Percentiles rank a stretch among this genome's conserved stretches.
These are phyloP conservation scores for Rhamnusium bicolor DNA, from an alignment of 2,888 invertebrate species.

Conservation along the genomic window DNA sequence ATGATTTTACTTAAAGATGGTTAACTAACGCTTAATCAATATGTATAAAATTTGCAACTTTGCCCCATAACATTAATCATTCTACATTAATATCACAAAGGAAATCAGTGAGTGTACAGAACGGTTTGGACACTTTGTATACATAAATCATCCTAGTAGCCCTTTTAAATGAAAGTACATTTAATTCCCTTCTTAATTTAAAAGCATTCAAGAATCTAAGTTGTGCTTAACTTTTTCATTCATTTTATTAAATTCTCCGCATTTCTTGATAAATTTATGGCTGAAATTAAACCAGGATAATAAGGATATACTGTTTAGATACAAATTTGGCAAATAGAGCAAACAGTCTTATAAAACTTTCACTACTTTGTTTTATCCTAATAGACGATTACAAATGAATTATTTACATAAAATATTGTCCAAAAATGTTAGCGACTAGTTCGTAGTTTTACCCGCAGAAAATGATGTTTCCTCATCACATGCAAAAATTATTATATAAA, in stretches of 20 bases:
- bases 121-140: constrained; percentile 7
- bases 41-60: constrained; percentile 20
- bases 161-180: constrained; percentile 8
- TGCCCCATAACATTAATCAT: constrained; percentile 19
- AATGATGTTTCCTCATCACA: too few relatives aligned
- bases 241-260: neutral
- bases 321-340: neutral
- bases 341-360: constrained; percentile 8
- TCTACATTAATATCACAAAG: constrained; percentile 22
- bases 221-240: neutral
- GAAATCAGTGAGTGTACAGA: constrained; percentile 16
- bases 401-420: neutral
- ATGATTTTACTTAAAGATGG: too few relatives aligned
- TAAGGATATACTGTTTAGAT: neutral
- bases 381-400: constrained; percentile 10
- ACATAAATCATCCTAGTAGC: constrained; percentile 11
- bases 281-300: neutral
- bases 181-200: neutral
- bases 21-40: too few relatives aligned
- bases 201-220: neutral
- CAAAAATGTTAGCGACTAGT: neutral
- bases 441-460: too few relatives aligned
- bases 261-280: constrained; percentile 17
- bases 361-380: constrained; percentile 4
- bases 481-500: too few relatives aligned